phyloP scores from a whole-genome alignment of 2,797 vertebrate species.

The Sparidentex hasta region DNA sequence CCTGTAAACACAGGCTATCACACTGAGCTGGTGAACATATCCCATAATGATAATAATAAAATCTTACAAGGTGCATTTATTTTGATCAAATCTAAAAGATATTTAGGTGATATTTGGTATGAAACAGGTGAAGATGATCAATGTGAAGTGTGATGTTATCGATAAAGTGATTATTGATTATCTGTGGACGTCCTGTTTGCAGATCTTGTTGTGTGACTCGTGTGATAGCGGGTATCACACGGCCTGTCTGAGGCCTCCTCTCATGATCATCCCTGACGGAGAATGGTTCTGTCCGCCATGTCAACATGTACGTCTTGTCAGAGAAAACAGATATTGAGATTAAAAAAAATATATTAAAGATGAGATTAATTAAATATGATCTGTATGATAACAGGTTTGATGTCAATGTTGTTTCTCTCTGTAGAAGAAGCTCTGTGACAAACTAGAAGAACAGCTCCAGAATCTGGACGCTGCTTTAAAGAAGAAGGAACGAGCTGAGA shows the following conservation, averaged over 20 bases:
- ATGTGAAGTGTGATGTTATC: neutral
- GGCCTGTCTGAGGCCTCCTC: conserved; percentile 95
- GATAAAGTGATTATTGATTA: neutral
- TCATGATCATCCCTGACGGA: conserved; percentile 98
- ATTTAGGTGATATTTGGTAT: neutral
- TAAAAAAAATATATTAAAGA: neutral
- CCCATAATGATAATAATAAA: no score
- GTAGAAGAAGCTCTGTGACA: conserved; percentile 97
- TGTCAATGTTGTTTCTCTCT: neutral
- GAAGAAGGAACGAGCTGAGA: conserved; percentile 96
- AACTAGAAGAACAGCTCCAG: conserved; percentile 93
- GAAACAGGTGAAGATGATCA: neutral
- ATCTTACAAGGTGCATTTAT: neutral
- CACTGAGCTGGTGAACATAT: conserved; percentile 91
- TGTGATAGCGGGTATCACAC: conserved; percentile 99
- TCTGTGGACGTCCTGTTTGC: conserved; percentile 16
- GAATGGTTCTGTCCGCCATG: conserved; percentile 99
- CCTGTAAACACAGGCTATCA: conserved; percentile 99
- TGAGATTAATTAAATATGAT: no score
- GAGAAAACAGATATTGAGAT: neutral
- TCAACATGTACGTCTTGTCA: conserved; percentile 90
- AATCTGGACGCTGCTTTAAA: conserved; percentile 95
- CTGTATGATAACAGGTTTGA: neutral
- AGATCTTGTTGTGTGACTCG: conserved; percentile 98
- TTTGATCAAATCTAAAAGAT: neutral